Conservation (phyloP, 2,797 vertebrate genomes). For the Hippocampus kuda region DNA sequence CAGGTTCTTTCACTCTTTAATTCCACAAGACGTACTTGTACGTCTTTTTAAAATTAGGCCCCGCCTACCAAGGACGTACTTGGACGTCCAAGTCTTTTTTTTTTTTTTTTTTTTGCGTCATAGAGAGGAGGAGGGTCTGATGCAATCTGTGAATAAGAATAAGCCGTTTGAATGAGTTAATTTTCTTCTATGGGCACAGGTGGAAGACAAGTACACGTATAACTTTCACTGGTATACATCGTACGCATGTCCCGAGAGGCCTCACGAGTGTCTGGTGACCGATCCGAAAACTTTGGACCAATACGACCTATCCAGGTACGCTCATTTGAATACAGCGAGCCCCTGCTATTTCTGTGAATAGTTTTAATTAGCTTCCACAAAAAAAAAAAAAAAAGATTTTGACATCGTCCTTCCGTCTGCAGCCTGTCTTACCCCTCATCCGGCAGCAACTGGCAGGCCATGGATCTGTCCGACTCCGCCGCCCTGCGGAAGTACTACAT, state of each 20-base stretch:
- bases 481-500: constrained; percentile 78
- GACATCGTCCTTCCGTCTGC: constrained; percentile 5
- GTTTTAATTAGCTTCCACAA: background rate
- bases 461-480: constrained; percentile 57
- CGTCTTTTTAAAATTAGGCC: too few species aligned
- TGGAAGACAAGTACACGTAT: constrained; percentile 82
- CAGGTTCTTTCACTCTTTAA: background rate
- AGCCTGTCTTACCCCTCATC: constrained; percentile 74
- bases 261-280: constrained; percentile 83
- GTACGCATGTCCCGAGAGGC: constrained; percentile 82
- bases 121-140: too few species aligned
- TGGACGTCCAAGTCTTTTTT: too few species aligned
- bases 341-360: background rate
- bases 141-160: too few species aligned
- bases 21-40: too few species aligned
- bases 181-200: constrained; percentile 48
- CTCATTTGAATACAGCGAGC: background rate
- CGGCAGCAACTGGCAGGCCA: constrained; percentile 74
- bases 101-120: too few species aligned
- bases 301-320: constrained; percentile 89
- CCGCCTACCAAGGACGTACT: too few species aligned
- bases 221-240: constrained; percentile 95
- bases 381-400: too few species aligned
- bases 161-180: background rate
- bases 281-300: constrained; percentile 76